Evolutionary conservation across 2,888 invertebrate species (phyloP), one percentile per base, ranked within the genome.

Genomic region (Drymonia ruficornis): DNA sequence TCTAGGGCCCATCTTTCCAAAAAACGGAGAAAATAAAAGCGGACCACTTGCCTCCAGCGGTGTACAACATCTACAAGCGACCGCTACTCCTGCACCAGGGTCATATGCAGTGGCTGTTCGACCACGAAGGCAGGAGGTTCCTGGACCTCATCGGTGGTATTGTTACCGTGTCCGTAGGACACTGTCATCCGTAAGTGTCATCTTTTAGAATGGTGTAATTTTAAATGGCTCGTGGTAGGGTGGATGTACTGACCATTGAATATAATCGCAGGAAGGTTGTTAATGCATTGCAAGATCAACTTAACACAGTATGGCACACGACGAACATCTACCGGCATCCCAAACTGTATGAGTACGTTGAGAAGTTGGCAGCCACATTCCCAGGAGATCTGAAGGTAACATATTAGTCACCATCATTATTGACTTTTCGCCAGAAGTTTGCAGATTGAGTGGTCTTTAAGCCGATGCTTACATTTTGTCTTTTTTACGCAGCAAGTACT

Each of bases 141-240:
- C 93, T 99, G 64, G 99, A 99, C 84, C 95, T 99, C 93, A 98
- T 98, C 81, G 99, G 96, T 6, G 99, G 99, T 8, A 99, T 99
- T 70, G 99, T 98, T 15, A 99, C 99, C 0, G 97, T 99, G 40
- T 98, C 98, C 52, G 98, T 99, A 2, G 99, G 99, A 19, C 99
- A 99, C 84, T 98, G 98, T 81, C 99, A 99, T 92, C 99, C 99
- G 98, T 98, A 93, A 96, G 97, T 94, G 36, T 8, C 7, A 43
- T 18, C 18, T 19, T 40, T 15, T 40, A 1, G n/a, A 4, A 23
- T 0, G 1, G 23, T 7, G 1, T 23, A 7, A 23, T 23, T 23
- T 23, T 2, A 7, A 23, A 4, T 23, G 6, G 23, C 23, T 7
- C 23, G 23, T 6, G 23, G 23, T 23, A 23, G 7, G 23, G n/a